phyloP scores from a whole-genome alignment of 2,888 invertebrate genomes.

The Chrysolina americana region DNA sequence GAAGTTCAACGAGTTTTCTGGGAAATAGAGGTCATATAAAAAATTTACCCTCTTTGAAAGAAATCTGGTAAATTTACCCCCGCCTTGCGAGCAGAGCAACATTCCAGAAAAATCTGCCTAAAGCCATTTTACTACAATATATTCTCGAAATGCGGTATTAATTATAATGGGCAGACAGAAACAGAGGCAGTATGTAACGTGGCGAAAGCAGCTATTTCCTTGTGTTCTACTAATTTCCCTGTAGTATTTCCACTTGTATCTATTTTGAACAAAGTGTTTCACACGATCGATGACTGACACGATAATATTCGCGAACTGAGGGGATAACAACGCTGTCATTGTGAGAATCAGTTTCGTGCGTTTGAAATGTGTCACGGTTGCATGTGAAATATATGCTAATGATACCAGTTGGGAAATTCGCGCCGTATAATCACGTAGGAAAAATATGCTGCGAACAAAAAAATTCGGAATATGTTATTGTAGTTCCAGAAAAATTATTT shows the following conservation, averaged over 20 bases:
- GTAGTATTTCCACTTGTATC: conserved; percentile 9
- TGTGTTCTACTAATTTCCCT: neutral
- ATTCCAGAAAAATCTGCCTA: no score
- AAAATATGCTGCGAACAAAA: neutral
- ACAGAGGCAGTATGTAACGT: no score
- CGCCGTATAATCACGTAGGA: conserved; percentile 7
- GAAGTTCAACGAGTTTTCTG: no score
- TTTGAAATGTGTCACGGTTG: conserved; percentile 16
- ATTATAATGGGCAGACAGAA: no score
- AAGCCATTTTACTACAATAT: no score
- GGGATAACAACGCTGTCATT: conserved; percentile 21
- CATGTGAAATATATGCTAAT: conserved; percentile 24
- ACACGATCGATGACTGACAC: conserved; percentile 13
- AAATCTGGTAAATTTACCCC: no score
- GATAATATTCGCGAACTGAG: conserved; percentile 11
- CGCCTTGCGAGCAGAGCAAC: no score
- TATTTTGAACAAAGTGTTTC: conserved; percentile 12
- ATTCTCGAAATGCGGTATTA: no score
- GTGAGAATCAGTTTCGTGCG: conserved; percentile 19
- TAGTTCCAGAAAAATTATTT: neutral
- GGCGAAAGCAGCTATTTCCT: neutral
- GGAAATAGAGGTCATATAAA: no score
- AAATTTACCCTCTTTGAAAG: no score
- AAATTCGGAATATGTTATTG: neutral
- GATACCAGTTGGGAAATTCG: conserved; percentile 19